Base-by-base conservation (phyloP, 1,140 invertebrate genomes). In the Drosophila suzukii region DNA sequence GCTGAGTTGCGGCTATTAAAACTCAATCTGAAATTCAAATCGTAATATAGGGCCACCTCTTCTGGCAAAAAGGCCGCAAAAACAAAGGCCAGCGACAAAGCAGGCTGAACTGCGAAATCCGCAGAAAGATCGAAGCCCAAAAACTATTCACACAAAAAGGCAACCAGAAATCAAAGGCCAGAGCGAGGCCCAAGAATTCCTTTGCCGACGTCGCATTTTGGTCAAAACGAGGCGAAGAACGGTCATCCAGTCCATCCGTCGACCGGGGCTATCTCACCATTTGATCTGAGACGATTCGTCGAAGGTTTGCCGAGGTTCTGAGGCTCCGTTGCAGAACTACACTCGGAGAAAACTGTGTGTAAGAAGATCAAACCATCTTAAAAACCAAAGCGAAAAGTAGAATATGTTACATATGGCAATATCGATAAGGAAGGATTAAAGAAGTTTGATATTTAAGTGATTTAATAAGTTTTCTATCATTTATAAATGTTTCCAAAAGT, bases 1-100 rank as follows among this genome's bases (percentile, higher is more conserved):
- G 24, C 46, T 51, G 76, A 55, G 60, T 47, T 32, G 54, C 67
- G 86, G 86, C 86, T 86, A 90, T 90, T 90, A 90, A 90, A 90
- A 90, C 86, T 82, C 86, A 90, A 90, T 90, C 86, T 90, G 86
- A 90, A 90, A 86, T 90, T 90, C 86, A 90, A 90, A 90, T 90
- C 86, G 88, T 61, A 82, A 90, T 91, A 74, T 80, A 77, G 70
- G 81, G 86, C 80, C 57, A 51, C 66, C 60, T 65, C 67, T 55
- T 34, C 30, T 51, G 53, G 34, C 43, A 53, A 53, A 49, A 53
- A 53, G 15, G 11, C 50, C 53, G 27, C 53, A 66, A 71, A 78
- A 56, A 65, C 81, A 76, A 82, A 82, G 71, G 49, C 78, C 63
- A 81, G 71, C 73, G 75, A 81, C 81, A 84, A 70, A 73, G 55